These are phyloP conservation scores for Pseudobourletiella spinata DNA, from an alignment of 1,140 invertebrate species.

Conservation along the genomic window DNA sequence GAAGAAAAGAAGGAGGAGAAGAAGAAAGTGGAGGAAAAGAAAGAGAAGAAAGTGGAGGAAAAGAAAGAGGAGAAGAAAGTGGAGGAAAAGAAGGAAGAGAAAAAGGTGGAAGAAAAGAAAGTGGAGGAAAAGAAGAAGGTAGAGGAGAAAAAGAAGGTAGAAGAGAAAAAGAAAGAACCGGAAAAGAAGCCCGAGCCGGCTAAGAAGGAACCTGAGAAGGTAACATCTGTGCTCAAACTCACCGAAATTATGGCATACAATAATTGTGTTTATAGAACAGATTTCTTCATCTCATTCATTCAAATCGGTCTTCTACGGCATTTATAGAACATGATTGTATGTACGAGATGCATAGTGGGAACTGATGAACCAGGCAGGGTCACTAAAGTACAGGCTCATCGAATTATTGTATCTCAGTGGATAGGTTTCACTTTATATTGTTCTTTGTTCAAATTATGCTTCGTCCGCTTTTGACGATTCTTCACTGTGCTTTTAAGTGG, in stretches of 20 bases:
- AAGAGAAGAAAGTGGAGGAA: slow-evolving; percentile 41
- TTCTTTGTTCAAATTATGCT: too few species aligned
- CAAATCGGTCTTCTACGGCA: neutral
- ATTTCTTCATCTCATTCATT: too few species aligned
- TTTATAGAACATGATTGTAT: too few species aligned
- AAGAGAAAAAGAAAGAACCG: slow-evolving; percentile 25
- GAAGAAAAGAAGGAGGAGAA: slow-evolving; percentile 22
- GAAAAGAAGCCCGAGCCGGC: slow-evolving; percentile 29
- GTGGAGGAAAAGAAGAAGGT: slow-evolving; percentile 43
- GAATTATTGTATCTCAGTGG: neutral
- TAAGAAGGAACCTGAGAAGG: slow-evolving; percentile 20
- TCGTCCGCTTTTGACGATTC: too few species aligned
- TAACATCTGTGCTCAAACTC: neutral
- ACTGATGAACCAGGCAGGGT: too few species aligned
- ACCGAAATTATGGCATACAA: neutral
- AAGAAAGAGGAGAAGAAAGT: slow-evolving; percentile 38
- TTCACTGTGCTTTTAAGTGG: too few species aligned
- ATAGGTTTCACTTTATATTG: too few species aligned
- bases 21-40: slow-evolving; percentile 40
- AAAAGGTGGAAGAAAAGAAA: slow-evolving; percentile 35
- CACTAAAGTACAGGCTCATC: neutral
- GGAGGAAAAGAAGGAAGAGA: slow-evolving; percentile 34
- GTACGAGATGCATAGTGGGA: too few species aligned
- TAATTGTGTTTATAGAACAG: too few species aligned
- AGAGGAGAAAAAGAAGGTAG: slow-evolving; percentile 37